A percentile compares a stretch with the other conserved stretches of the same genome.
Evolutionary conservation across 2,113 vertebrate species (phyloP).

Genomic region (Gasterosteus nipponicus): DNA sequence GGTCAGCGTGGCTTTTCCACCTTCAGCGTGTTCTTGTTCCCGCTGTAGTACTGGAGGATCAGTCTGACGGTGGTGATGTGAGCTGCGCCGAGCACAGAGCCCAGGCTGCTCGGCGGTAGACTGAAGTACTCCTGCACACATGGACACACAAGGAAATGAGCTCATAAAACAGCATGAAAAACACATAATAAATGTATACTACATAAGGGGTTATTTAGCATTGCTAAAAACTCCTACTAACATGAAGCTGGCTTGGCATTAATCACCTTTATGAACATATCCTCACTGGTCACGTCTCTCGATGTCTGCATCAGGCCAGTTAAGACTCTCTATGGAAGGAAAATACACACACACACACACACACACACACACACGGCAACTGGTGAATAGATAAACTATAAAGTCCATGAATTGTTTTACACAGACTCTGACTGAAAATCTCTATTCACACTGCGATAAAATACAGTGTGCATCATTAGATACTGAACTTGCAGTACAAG

Average conservation of each 20-base stretch:
- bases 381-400: conserved; percentile 7
- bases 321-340: conserved; percentile 71
- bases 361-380: background rate
- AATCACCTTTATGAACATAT: conserved; percentile 74
- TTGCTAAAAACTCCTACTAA: background rate
- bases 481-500: background rate
- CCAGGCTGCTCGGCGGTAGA: conserved; percentile 67
- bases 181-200: background rate
- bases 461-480: background rate
- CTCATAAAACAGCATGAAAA: background rate
- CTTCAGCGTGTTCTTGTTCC: conserved; percentile 69
- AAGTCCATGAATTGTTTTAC: conserved; percentile 18
- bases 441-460: conserved; percentile 2
- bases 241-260: background rate
- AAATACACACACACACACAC: conserved; percentile 39
- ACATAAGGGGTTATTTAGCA: background rate
- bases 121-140: conserved; percentile 79
- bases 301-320: conserved; percentile 77
- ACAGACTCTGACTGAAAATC: conserved; percentile 31
- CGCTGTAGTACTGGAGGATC: conserved; percentile 78
- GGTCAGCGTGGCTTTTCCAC: conserved; percentile 44
- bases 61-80: conserved; percentile 71
- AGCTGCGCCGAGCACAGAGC: conserved; percentile 67
- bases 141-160: background rate
- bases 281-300: conserved; percentile 58